A percentile compares a stretch with the other conserved stretches of the same genome.
These are phyloP conservation scores for Drosophila oshimai DNA, from an alignment of 1,140 invertebrate genomes.

Conservation along the genomic window DNA sequence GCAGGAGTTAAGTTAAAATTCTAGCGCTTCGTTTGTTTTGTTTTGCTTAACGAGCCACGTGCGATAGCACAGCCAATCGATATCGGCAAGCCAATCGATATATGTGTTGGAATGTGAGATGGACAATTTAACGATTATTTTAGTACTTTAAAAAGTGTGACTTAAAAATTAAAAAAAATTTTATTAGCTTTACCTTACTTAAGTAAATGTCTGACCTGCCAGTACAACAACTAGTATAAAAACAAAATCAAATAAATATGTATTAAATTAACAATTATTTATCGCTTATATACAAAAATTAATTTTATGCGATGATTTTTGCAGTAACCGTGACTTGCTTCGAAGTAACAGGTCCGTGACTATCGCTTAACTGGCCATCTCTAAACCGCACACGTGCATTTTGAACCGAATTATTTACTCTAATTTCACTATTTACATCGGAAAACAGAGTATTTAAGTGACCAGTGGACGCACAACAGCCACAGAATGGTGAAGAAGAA, in stretches of 20 bases:
- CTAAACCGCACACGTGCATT: slow-evolving; percentile 52
- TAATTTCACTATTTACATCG: background rate
- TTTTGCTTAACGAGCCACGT: background rate
- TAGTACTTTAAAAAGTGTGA: no score
- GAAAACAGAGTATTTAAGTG: background rate
- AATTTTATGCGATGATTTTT: background rate
- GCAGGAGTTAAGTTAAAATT: background rate
- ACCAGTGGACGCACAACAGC: background rate
- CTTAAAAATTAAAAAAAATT: no score
- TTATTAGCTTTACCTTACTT: no score
- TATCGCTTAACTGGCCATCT: background rate
- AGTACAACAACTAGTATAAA: no score
- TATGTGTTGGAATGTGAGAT: no score
- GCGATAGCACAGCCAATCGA: no score
- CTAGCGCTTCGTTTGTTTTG: background rate
- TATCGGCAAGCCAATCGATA: no score
- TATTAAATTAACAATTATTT: no score
- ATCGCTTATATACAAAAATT: background rate
- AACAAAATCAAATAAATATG: no score
- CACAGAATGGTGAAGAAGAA: slow-evolving; percentile 93
- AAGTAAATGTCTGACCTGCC: no score
- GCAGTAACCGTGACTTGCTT: background rate
- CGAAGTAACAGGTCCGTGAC: background rate
- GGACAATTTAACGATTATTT: no score
- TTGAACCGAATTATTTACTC: slow-evolving; percentile 14